phyloP scores from a whole-genome alignment of 2,888 invertebrate genomes.

The Uloborus plumipes region DNA sequence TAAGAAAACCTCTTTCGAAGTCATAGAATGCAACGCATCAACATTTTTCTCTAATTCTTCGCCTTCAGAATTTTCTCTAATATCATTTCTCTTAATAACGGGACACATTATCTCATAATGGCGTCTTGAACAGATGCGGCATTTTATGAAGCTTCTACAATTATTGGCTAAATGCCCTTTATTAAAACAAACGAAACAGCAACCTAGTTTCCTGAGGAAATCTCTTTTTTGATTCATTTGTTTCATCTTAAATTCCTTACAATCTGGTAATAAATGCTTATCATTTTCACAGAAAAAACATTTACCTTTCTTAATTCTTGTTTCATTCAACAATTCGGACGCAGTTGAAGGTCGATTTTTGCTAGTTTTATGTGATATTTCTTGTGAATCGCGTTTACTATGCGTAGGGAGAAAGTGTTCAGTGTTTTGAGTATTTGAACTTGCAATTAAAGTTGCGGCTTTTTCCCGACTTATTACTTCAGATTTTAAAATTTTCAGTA shows the following conservation, averaged over 20 bases:
- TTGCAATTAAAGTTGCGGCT: too few relatives aligned
- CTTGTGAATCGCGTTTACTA: too few relatives aligned
- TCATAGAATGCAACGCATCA: slow-evolving; percentile 1
- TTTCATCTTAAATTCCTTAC: background rate
- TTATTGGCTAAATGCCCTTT: background rate
- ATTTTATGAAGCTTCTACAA: background rate
- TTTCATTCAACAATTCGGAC: too few relatives aligned
- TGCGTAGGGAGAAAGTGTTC: too few relatives aligned
- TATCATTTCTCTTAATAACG: background rate
- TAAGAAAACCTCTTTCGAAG: slow-evolving; percentile 16
- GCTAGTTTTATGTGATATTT: too few relatives aligned
- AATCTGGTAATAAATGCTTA: too few relatives aligned
- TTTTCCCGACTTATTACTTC: too few relatives aligned
- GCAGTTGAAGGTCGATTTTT: too few relatives aligned
- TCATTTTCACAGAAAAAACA: too few relatives aligned
- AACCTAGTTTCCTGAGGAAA: background rate
- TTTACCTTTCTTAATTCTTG: too few relatives aligned
- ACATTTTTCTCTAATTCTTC: background rate
- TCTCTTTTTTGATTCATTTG: background rate
- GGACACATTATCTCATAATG: slow-evolving; percentile 1
- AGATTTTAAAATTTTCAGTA: too few relatives aligned
- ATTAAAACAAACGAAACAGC: background rate
- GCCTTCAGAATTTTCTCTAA: background rate
- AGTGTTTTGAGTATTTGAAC: too few relatives aligned
- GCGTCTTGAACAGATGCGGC: background rate